A percentile compares a stretch with the other conserved stretches of the same genome.
These are phyloP conservation scores for Cercopithecus diana DNA, from an alignment of 2,797 vertebrate genomes.

Conservation along the genomic window DNA sequence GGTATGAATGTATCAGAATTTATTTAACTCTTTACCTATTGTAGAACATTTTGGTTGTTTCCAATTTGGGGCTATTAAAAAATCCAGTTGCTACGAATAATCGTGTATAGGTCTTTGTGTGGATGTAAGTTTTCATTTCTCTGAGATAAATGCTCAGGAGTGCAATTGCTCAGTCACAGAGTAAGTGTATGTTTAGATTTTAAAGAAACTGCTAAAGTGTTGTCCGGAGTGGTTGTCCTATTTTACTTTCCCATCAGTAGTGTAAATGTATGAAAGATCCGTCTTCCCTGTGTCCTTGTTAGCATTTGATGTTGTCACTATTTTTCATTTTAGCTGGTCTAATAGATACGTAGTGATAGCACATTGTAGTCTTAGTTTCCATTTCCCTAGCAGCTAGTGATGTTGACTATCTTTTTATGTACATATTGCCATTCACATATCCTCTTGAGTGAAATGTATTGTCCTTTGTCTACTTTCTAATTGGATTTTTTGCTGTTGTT, in stretches of 20 bases:
- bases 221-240: not conserved
- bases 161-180: not conserved
- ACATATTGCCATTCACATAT: not conserved
- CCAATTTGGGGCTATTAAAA: not conserved
- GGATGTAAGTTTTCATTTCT: not conserved
- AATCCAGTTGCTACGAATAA: not conserved
- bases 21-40: not conserved
- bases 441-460: not conserved
- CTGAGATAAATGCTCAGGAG: not conserved
- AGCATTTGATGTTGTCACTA: not conserved
- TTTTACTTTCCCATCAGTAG: not conserved
- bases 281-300: not conserved
- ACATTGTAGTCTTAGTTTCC: not conserved
- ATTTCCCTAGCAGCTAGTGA: not conserved
- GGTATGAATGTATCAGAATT: not conserved
- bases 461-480: not conserved
- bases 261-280: not conserved
- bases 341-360: not conserved
- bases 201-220: not conserved
- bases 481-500: not conserved
- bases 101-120: not conserved
- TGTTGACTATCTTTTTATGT: not conserved
- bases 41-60: not conserved
- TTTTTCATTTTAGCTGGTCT: not conserved
- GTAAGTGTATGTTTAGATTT: not conserved